A percentile compares a stretch with the other conserved stretches of the same genome.
Evolutionary conservation across 2,888 invertebrate genomes (phyloP).

Genomic region (Griposia aprilina): DNA sequence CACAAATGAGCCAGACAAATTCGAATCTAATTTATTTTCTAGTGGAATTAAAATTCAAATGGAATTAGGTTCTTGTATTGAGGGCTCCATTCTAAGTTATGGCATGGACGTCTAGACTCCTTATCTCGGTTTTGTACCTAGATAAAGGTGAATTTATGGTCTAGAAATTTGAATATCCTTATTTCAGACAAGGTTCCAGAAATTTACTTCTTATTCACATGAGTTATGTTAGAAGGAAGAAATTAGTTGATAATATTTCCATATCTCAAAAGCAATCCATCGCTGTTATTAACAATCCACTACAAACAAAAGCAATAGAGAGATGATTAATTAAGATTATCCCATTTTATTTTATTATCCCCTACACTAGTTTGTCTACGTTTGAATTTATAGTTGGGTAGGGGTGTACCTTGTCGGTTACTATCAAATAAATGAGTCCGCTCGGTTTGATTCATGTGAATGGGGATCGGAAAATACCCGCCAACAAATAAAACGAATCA

Average conservation of each 20-base stretch:
- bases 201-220: slow-evolving; percentile 16
- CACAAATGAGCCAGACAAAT: slow-evolving; percentile 70
- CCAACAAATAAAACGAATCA: slow-evolving; percentile 87
- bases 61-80: slow-evolving; percentile 67
- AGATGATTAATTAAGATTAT: slow-evolving; percentile 72
- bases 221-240: slow-evolving; percentile 10
- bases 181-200: slow-evolving; percentile 7
- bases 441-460: slow-evolving; percentile 89
- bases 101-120: slow-evolving; percentile 63
- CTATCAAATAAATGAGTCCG: slow-evolving; percentile 89
- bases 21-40: slow-evolving; percentile 75
- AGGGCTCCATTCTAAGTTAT: slow-evolving; percentile 65
- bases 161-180: slow-evolving; percentile 36
- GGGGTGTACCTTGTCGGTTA: slow-evolving; percentile 81
- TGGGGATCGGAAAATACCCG: slow-evolving; percentile 86
- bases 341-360: slow-evolving; percentile 70
- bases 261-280: slow-evolving; percentile 22
- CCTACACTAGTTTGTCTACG: slow-evolving; percentile 66
- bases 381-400: slow-evolving; percentile 74
- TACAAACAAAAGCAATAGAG: slow-evolving; percentile 45
- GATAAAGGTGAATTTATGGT: slow-evolving; percentile 60
- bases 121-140: slow-evolving; percentile 56
- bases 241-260: not conserved
- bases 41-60: slow-evolving; percentile 72
- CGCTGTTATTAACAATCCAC: slow-evolving; percentile 8